phyloP scores from a whole-genome alignment of 2,888 invertebrate species.

The Zygaena filipendulae region DNA sequence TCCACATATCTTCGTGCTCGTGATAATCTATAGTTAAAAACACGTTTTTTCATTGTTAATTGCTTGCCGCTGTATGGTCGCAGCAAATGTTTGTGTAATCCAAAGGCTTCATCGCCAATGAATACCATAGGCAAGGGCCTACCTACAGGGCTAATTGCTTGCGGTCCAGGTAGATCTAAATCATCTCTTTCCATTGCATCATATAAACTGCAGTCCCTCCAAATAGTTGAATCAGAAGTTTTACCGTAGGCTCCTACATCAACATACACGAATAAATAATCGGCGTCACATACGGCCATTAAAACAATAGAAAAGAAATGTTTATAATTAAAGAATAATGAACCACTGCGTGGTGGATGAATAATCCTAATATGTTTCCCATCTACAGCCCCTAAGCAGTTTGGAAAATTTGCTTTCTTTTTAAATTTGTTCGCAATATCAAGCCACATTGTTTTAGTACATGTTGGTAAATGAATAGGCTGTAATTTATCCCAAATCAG shows the following conservation, averaged over 20 bases:
- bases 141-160: slow-evolving; percentile 7
- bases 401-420: slow-evolving; percentile 11
- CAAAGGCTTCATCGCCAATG: slow-evolving; percentile 11
- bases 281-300: slow-evolving; percentile 15
- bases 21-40: slow-evolving; percentile 19
- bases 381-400: slow-evolving; percentile 14
- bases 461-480: slow-evolving; percentile 7
- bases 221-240: slow-evolving; percentile 19
- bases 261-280: slow-evolving; percentile 20
- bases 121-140: slow-evolving; percentile 2
- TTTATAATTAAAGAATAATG: slow-evolving; percentile 10
- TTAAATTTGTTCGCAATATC: slow-evolving; percentile 8
- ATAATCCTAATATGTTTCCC: slow-evolving; percentile 13
- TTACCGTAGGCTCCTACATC: slow-evolving; percentile 20
- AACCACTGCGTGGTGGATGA: slow-evolving; percentile 9
- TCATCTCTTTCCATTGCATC: slow-evolving; percentile 6
- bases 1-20: slow-evolving; percentile 19
- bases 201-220: slow-evolving; percentile 18
- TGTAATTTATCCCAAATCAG: no score
- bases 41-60: slow-evolving; percentile 13
- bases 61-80: slow-evolving; percentile 14
- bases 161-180: slow-evolving; percentile 7
- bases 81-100: slow-evolving; percentile 12
- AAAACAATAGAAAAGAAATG: slow-evolving; percentile 5
- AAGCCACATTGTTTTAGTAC: slow-evolving; percentile 7